Conservation (phyloP, 2,797 vertebrate species). For the Xyrichtys novacula region DNA sequence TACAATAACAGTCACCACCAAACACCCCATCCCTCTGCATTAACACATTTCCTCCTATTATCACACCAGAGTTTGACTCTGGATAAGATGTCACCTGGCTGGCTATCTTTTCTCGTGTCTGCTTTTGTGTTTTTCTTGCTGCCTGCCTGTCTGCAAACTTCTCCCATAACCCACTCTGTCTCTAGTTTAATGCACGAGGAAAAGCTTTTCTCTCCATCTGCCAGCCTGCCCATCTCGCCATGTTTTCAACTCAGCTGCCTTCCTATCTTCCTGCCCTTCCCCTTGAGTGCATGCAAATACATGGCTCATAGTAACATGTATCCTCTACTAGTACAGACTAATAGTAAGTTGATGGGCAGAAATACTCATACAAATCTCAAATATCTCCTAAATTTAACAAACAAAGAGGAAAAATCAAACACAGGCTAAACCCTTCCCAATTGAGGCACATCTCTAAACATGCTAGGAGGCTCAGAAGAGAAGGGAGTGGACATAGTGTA, state of each 20-base stretch:
- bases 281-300: not conserved
- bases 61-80: not conserved
- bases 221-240: not conserved
- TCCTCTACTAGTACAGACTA: not conserved
- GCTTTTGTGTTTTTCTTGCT: not conserved
- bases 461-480: too few relatives aligned
- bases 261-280: not conserved
- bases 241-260: not conserved
- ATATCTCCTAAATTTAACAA: too few relatives aligned
- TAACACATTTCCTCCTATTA: constrained; percentile 24
- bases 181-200: constrained; percentile 14
- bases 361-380: too few relatives aligned
- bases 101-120: constrained; percentile 19
- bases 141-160: constrained; percentile 13
- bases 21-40: constrained; percentile 39
- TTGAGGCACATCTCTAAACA: too few relatives aligned
- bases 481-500: too few relatives aligned
- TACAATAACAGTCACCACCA: constrained; percentile 31
- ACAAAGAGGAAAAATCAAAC: too few relatives aligned
- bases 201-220: not conserved
- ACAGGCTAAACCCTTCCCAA: too few relatives aligned
- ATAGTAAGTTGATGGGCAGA: too few relatives aligned
- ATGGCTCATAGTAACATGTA: not conserved
- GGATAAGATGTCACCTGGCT: constrained; percentile 5
- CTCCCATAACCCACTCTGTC: not conserved